Evolutionary conservation across 2,888 invertebrate species (phyloP).

Genomic region (Embidobia sp.): DNA sequence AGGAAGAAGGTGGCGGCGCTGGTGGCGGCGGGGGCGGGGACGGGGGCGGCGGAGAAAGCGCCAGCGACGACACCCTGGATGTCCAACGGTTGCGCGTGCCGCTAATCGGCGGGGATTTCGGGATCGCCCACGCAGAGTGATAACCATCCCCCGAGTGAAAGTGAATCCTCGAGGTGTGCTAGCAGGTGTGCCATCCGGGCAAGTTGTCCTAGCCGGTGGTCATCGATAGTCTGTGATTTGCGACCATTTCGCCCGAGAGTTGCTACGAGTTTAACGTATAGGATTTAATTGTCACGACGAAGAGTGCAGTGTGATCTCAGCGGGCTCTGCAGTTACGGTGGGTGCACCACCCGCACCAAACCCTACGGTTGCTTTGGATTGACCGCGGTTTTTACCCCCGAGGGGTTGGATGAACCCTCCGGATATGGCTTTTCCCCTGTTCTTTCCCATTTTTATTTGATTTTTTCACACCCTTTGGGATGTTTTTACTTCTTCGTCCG

Average conservation of each 20-base stretch:
- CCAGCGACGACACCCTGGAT: conserved; percentile 44
- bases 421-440: too few relatives aligned
- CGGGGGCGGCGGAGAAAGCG: conserved; percentile 65
- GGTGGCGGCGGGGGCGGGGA: conserved; percentile 66
- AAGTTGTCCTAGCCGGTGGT: conserved; percentile 34
- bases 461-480: too few relatives aligned
- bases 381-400: too few relatives aligned
- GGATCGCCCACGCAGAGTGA: conserved; percentile 36
- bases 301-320: conserved; percentile 56
- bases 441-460: too few relatives aligned
- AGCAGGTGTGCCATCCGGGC: conserved; percentile 53
- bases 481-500: too few relatives aligned
- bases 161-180: conserved; percentile 68
- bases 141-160: conserved; percentile 68
- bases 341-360: not conserved
- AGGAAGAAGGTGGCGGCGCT: conserved; percentile 45
- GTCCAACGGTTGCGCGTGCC: too few relatives aligned
- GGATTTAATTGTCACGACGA: too few relatives aligned
- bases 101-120: too few relatives aligned
- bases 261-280: too few relatives aligned
- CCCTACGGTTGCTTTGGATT: too few relatives aligned
- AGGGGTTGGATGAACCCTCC: too few relatives aligned
- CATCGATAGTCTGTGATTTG: conserved; percentile 56
- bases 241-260: too few relatives aligned
- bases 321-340: conserved; percentile 43